These are phyloP conservation scores for Hypena proboscidalis DNA, from an alignment of 2,888 invertebrate species.

Conservation along the genomic window DNA sequence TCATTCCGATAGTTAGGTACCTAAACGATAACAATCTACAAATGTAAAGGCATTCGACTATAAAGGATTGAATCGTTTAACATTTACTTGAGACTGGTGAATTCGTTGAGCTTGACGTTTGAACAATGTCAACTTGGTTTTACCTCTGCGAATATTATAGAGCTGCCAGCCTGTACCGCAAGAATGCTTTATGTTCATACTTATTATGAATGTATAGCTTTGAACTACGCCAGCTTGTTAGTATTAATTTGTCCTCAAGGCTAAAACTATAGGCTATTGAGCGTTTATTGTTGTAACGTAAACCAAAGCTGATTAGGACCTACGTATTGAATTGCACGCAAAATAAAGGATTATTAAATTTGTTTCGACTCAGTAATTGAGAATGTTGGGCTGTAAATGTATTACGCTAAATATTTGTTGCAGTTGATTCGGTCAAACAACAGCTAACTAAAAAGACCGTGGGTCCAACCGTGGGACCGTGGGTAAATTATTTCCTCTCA, in stretches of 20 bases:
- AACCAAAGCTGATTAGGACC: constrained; percentile 30
- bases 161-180: constrained; percentile 5
- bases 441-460: too few relatives aligned
- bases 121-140: constrained; percentile 22
- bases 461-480: too few relatives aligned
- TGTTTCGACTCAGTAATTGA: too few relatives aligned
- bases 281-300: constrained; percentile 25
- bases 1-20: constrained; percentile 31
- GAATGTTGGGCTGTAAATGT: too few relatives aligned
- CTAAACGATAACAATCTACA: constrained; percentile 30
- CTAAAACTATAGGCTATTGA: constrained; percentile 20
- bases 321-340: constrained; percentile 18
- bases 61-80: constrained; percentile 21
- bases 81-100: constrained; percentile 18
- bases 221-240: constrained; percentile 14
- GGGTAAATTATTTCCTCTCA: too few relatives aligned
- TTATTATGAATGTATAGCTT: constrained; percentile 28
- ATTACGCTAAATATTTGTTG: not conserved
- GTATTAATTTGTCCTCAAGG: constrained; percentile 33
- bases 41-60: constrained; percentile 20
- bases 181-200: constrained; percentile 29
- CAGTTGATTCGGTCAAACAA: not conserved
- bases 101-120: constrained; percentile 26
- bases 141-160: constrained; percentile 20
- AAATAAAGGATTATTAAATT: constrained; percentile 20